A percentile compares a stretch with the other conserved stretches of the same genome.
Conservation (phyloP, 1,140 invertebrate genomes). For the Stenopsyche tienmushanensis region DNA sequence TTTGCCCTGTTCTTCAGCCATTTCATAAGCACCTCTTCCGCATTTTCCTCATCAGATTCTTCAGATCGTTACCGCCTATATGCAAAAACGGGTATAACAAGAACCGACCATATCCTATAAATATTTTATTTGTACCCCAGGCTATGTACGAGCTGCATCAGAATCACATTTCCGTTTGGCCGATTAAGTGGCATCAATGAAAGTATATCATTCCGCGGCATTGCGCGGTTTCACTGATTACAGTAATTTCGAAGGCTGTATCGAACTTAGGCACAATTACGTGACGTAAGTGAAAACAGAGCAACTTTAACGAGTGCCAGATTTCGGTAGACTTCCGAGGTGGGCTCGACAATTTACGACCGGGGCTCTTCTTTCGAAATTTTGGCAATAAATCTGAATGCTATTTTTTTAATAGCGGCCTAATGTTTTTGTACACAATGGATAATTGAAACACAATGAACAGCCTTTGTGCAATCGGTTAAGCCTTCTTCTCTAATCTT, state of each 20-base stretch:
- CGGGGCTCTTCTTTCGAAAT: not conserved
- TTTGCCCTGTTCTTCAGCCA: too few relatives aligned
- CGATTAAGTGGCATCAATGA: not conserved
- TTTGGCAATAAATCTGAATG: too few relatives aligned
- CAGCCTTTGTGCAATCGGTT: not conserved
- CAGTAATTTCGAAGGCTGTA: conserved; percentile 20
- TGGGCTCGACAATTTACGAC: not conserved
- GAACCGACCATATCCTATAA: too few relatives aligned
- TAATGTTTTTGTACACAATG: not conserved
- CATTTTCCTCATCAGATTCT: too few relatives aligned
- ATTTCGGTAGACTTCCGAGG: conserved; percentile 12
- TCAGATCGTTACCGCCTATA: too few relatives aligned
- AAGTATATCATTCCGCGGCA: not conserved
- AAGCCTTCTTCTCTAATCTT: not conserved
- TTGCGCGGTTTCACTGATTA: conserved; percentile 6
- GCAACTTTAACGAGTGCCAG: conserved; percentile 2
- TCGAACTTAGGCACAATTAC: conserved; percentile 14
- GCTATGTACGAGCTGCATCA: too few relatives aligned
- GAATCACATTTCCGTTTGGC: too few relatives aligned
- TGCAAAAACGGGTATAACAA: too few relatives aligned
- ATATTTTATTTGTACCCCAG: too few relatives aligned
- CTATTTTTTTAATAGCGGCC: too few relatives aligned
- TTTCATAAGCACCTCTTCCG: too few relatives aligned
- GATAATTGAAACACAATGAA: not conserved
- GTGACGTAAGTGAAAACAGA: conserved; percentile 20